Base-by-base conservation (phyloP, 2,797 vertebrate species). In the Notoglanidium macrostoma region DNA sequence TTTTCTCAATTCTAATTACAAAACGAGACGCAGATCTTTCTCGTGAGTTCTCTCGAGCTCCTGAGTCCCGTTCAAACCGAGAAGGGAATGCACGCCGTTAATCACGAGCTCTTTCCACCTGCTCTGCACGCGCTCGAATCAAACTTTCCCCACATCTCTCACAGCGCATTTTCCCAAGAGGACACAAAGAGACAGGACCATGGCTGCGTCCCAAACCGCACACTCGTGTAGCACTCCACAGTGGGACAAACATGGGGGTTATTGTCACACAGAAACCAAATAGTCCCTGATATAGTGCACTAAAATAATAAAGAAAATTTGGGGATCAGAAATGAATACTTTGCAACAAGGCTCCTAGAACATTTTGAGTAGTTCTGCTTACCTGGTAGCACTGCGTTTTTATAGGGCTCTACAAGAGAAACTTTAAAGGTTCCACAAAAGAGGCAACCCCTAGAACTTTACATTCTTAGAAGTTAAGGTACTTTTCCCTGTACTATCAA, bases 181-280 rank as follows among this genome's bases (percentile, higher is more conserved):
- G 26, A 81, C 55, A 63, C 57, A 26, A 1, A 8, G 78, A n/a
- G 23, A 46, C 76, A 77, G n/a, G 76, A 54, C 1, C 76, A 78
- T 78, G 76, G 76, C 76, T 57, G 76, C 29, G 76, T 55, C 76
- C 76, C 76, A 78, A 78, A 78, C 76, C 76, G 19, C 76, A 78
- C 76, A 55, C 51, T 21, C 29, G 44, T 55, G n/a, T 19, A 78
- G 51, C 29, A 21, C 8, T 57, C 51, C 11, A 26, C 73, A 73
- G n/a, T 57, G 76, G 8, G 76, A 61, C 78, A 61, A 80, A 54
- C 29, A 78, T 12, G 29, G 29, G 76, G 26, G 21, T 73, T 73
- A 23, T 26, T 44, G 70, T 73, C 70, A 11, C 21, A 73, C 10
- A 73, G 9, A 40, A 40, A 70, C 15, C 35, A 40, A 40, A 40